These are phyloP conservation scores for Nymphalis c-album DNA, from an alignment of 2,888 invertebrate genomes.

Conservation along the genomic window DNA sequence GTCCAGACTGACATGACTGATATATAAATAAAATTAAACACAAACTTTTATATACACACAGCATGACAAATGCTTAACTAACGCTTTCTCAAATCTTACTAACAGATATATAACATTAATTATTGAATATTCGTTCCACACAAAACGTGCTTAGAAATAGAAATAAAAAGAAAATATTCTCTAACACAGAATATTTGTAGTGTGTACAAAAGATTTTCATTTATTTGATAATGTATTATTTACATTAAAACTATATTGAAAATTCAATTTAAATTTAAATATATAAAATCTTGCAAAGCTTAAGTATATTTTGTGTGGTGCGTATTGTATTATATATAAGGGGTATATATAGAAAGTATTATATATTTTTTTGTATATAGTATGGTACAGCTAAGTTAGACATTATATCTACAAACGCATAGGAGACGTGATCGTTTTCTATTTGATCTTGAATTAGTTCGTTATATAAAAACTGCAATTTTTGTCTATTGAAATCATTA, in stretches of 20 bases:
- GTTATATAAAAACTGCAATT: background rate
- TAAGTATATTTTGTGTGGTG: background rate
- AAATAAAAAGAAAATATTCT: background rate
- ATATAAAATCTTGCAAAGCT: too few relatives aligned
- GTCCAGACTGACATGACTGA: background rate
- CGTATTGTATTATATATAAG: background rate
- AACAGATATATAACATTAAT: conserved; percentile 17
- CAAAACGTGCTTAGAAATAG: background rate
- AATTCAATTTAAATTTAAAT: too few relatives aligned
- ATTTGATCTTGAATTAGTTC: background rate
- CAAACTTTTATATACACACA: conserved; percentile 33
- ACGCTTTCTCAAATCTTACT: conserved; percentile 40
- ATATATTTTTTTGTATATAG: background rate
- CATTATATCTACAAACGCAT: too few relatives aligned
- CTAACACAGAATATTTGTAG: too few relatives aligned
- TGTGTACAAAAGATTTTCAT: too few relatives aligned
- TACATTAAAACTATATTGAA: too few relatives aligned
- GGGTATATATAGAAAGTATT: background rate
- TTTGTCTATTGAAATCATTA: background rate
- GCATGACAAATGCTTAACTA: conserved; percentile 40
- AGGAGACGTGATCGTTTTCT: background rate
- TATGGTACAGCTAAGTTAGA: background rate
- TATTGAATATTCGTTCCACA: conserved; percentile 1
- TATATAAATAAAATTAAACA: background rate
- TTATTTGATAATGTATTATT: too few relatives aligned